These are phyloP conservation scores for Cotesia vestalis DNA, from an alignment of 1,140 invertebrate genomes.

Conservation along the genomic window DNA sequence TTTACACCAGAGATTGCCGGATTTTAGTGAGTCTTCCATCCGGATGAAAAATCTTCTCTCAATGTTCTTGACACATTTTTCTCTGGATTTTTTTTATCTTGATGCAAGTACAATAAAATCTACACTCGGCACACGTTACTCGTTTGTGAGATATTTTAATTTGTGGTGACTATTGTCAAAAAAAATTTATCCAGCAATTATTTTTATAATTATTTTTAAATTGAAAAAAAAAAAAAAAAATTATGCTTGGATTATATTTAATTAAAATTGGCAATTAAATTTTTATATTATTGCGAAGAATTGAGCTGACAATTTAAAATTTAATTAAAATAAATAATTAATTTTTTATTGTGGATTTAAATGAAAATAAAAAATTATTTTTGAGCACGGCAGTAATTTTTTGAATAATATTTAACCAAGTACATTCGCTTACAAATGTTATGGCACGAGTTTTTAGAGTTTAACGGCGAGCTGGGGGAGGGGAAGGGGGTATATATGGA, in stretches of 20 bases:
- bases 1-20: neutral
- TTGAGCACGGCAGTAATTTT: neutral
- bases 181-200: too few species aligned
- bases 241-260: too few species aligned
- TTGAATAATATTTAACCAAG: neutral
- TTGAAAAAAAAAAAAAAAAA: too few species aligned
- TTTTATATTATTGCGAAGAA: too few species aligned
- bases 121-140: neutral
- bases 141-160: neutral
- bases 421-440: conserved; percentile 22
- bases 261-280: too few species aligned
- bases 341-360: conserved; percentile 9
- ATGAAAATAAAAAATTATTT: neutral
- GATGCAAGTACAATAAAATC: neutral
- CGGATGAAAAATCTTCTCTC: neutral
- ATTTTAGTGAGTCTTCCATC: conserved; percentile 3
- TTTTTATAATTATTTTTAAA: too few species aligned
- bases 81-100: neutral
- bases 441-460: conserved; percentile 24
- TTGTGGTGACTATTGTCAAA: too few species aligned
- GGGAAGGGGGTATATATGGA: neutral
- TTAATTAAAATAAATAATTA: conserved; percentile 13
- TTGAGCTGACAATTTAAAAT: too few species aligned
- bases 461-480: too few species aligned
- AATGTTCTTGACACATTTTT: conserved; percentile 9